These are phyloP conservation scores for Turnix velox DNA, from an alignment of 2,113 vertebrate species.

Conservation along the genomic window DNA sequence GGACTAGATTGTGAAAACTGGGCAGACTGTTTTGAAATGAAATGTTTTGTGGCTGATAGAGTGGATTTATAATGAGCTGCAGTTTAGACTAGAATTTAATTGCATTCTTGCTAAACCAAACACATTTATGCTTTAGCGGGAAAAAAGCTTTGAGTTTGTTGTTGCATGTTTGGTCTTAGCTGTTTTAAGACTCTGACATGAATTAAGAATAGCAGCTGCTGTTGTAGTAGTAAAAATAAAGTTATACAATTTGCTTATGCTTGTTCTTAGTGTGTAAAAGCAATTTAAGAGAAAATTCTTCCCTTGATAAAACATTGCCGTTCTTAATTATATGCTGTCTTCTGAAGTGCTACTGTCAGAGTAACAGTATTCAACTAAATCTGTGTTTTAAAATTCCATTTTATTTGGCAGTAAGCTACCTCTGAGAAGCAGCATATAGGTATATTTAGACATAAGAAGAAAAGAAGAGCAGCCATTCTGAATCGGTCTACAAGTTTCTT, in stretches of 20 bases:
- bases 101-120: not conserved
- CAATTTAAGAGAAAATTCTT: not conserved
- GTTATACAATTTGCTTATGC: accelerated
- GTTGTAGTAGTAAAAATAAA: not conserved
- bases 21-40: not conserved
- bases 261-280: not conserved
- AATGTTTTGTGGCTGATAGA: not conserved
- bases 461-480: not conserved
- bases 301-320: not conserved
- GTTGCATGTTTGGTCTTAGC: not conserved
- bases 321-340: not conserved
- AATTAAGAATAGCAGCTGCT: not conserved
- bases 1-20: not conserved
- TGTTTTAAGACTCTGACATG: not conserved
- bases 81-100: not conserved
- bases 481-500: not conserved
- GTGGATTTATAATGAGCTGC: not conserved
- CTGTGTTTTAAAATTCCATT: not conserved
- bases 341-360: not conserved
- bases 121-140: not conserved
- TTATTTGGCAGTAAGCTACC: not conserved
- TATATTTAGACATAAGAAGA: not conserved
- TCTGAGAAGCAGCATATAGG: not conserved
- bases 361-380: not conserved
- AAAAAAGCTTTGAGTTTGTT: not conserved